Conservation (phyloP, 2,888 invertebrate species). For the Drosophila mulleri region DNA sequence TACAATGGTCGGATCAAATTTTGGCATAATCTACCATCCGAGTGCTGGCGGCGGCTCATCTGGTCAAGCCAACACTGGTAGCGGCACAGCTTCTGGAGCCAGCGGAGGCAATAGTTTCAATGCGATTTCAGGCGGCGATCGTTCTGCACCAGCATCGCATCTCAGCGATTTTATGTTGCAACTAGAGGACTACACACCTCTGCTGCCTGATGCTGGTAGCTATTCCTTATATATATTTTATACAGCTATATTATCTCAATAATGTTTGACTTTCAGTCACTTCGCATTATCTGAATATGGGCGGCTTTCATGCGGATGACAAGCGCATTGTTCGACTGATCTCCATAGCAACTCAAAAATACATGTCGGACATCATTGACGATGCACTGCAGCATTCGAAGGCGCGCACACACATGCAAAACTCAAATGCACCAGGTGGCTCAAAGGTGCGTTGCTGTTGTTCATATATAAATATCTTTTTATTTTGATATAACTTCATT, state of each 20-base stretch:
- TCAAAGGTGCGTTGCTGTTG: conserved; percentile 42
- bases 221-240: no score
- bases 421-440: conserved; percentile 52
- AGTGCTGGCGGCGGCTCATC: conserved; percentile 53
- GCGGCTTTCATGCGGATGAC: conserved; percentile 96
- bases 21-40: conserved; percentile 65
- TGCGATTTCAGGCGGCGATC: conserved; percentile 31
- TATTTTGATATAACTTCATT: background rate
- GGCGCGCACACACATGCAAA: conserved; percentile 88
- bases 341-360: conserved; percentile 98
- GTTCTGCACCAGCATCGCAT: conserved; percentile 56
- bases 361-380: conserved; percentile 98
- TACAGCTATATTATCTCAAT: conserved; percentile 84
- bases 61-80: conserved; percentile 28
- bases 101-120: conserved; percentile 19
- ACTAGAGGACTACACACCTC: conserved; percentile 95
- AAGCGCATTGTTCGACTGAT: conserved; percentile 95
- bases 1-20: conserved; percentile 70
- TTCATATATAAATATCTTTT: no score
- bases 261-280: conserved; percentile 39
- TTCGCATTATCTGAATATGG: conserved; percentile 85
- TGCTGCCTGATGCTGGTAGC: conserved; percentile 91
- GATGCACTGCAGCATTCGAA: conserved; percentile 99
- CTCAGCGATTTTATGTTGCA: conserved; percentile 69
- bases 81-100: background rate